A percentile compares a stretch with the other conserved stretches of the same genome.
Evolutionary conservation across 92 coral and sea anemone species (phyloP).

Genomic region (Paragorgia papillata): DNA sequence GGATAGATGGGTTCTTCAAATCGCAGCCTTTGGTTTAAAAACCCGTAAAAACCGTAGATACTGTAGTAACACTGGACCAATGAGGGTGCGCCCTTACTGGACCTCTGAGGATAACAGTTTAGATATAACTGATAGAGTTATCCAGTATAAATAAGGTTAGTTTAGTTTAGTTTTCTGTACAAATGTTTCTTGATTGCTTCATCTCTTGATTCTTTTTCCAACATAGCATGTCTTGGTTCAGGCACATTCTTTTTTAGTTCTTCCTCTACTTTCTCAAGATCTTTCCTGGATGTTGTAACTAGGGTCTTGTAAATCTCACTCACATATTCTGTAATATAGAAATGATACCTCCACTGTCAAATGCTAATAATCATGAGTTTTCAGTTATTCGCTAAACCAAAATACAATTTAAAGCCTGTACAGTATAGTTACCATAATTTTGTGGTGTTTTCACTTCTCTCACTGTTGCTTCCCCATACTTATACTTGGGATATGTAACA

Average conservation of each 20-base stretch:
- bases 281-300: constrained; percentile 4
- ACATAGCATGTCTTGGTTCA: not conserved
- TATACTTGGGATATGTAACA: constrained; percentile 1
- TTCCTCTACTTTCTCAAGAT: constrained; percentile 4
- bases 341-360: not conserved
- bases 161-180: constrained; percentile 30
- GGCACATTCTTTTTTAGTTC: constrained; percentile 8
- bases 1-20: too few relatives aligned
- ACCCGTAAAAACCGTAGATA: too few relatives aligned
- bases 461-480: not conserved
- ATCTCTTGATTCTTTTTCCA: not conserved
- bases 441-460: not conserved
- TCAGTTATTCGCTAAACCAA: too few relatives aligned
- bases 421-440: not conserved
- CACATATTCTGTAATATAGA: not conserved
- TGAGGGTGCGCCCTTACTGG: too few relatives aligned
- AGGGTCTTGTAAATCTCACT: not conserved
- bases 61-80: too few relatives aligned
- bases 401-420: not conserved
- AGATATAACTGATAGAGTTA: too few relatives aligned
- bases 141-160: too few relatives aligned
- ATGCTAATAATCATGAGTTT: not conserved
- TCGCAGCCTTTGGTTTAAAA: too few relatives aligned
- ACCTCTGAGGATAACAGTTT: too few relatives aligned
- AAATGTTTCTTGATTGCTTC: not conserved